These are phyloP conservation scores for Choloepus hoffmanni DNA, from an alignment of 2,113 vertebrate genomes.

Conservation along the genomic window DNA sequence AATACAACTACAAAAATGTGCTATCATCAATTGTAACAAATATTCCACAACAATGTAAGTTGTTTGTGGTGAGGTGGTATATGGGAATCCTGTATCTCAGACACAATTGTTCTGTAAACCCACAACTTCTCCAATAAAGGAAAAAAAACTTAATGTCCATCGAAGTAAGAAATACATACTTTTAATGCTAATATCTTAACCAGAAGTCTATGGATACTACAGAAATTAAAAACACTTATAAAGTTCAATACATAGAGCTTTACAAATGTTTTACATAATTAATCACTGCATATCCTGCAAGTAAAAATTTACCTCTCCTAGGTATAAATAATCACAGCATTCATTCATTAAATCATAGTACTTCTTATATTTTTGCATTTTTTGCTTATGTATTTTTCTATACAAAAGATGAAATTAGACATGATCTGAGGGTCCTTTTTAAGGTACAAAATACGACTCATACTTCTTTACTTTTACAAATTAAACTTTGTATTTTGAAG, in stretches of 20 bases:
- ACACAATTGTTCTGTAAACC: too few relatives aligned
- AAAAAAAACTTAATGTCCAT: too few relatives aligned
- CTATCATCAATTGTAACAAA: too few relatives aligned
- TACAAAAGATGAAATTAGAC: neutral
- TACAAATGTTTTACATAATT: neutral
- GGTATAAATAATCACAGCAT: neutral
- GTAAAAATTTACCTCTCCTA: neutral
- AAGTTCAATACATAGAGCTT: neutral
- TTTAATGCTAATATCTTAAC: neutral
- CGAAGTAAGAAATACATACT: neutral
- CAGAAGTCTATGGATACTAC: neutral
- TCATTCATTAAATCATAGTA: neutral
- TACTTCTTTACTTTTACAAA: neutral
- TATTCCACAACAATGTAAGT: too few relatives aligned
- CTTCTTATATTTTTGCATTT: neutral
- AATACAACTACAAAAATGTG: too few relatives aligned
- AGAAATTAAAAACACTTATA: neutral
- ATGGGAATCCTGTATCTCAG: too few relatives aligned
- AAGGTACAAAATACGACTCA: neutral
- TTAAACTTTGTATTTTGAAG: neutral
- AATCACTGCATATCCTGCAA: neutral
- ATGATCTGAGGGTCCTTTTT: neutral
- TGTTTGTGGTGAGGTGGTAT: too few relatives aligned
- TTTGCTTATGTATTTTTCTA: neutral
- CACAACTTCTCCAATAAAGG: too few relatives aligned